Evolutionary conservation across 37 sponge, comb jelly and placozoan species (phyloP).

Genomic region (Lycopodina hypogea): DNA sequence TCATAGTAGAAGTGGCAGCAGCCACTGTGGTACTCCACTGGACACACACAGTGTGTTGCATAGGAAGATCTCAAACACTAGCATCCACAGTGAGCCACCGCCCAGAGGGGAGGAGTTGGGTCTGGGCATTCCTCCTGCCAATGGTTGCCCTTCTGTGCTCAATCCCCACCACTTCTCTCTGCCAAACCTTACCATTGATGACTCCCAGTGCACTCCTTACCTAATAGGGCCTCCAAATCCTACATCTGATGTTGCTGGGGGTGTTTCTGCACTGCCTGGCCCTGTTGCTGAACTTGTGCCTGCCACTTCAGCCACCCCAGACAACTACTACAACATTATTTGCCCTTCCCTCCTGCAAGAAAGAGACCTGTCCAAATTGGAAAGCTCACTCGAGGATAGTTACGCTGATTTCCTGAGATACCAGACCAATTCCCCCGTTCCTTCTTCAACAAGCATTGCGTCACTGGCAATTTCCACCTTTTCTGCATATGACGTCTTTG

Average conservation of each 20-base stretch:
- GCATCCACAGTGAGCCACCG: slow-evolving; percentile 7
- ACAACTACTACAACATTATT: not conserved
- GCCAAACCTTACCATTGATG: slow-evolving; percentile 3
- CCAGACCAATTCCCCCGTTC: slow-evolving; percentile 19
- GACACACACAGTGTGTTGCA: not conserved
- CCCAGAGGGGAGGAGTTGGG: not conserved
- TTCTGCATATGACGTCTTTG: slow-evolving; percentile 33
- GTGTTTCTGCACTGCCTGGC: not conserved
- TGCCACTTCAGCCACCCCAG: not conserved
- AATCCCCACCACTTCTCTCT: not conserved
- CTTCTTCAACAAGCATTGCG: slow-evolving; percentile 41
- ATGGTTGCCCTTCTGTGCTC: not conserved
- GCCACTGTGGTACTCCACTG: not conserved
- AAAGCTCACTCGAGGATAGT: not conserved
- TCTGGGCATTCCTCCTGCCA: not conserved
- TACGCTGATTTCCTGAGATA: not conserved
- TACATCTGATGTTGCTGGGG: not conserved
- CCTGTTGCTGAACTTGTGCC: no score
- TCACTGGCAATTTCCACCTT: slow-evolving; percentile 43
- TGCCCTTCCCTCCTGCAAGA: slow-evolving; percentile 15
- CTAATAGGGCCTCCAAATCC: not conserved
- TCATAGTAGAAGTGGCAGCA: not conserved
- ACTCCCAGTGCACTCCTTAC: not conserved
- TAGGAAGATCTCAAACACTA: slow-evolving; percentile 11
- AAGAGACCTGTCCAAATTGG: slow-evolving; percentile 7